These are phyloP conservation scores for Eulemur rubriventer DNA, from an alignment of 2,797 vertebrate species.

Conservation along the genomic window DNA sequence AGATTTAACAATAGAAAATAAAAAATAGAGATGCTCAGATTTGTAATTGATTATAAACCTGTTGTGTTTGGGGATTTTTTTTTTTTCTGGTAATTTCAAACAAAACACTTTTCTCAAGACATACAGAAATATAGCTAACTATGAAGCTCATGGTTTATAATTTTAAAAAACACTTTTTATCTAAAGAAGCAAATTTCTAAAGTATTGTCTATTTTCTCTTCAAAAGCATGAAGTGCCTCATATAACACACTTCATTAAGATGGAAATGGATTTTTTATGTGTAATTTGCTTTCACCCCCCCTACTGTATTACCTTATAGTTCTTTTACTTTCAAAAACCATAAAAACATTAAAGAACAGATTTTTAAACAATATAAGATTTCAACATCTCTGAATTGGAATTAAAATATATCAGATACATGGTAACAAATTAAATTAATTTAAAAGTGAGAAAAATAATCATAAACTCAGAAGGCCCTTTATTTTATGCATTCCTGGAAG, in stretches of 20 bases:
- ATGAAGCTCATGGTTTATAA: slow-evolving; percentile 63
- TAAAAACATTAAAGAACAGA: slow-evolving; percentile 60
- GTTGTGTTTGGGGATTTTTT: background rate
- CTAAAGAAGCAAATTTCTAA: slow-evolving; percentile 76
- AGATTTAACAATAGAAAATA: slow-evolving; percentile 35
- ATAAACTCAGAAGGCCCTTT: background rate
- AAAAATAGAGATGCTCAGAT: background rate
- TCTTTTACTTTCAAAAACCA: slow-evolving; percentile 67
- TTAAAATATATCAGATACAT: slow-evolving; percentile 62
- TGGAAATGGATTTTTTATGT: slow-evolving; percentile 79
- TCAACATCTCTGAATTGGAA: slow-evolving; percentile 45
- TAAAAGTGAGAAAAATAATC: slow-evolving; percentile 38
- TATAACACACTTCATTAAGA: slow-evolving; percentile 78
- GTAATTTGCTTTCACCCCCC: slow-evolving; percentile 77
- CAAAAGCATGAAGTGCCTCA: slow-evolving; percentile 72
- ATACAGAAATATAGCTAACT: slow-evolving; percentile 73
- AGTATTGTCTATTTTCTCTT: slow-evolving; percentile 78
- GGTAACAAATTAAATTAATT: slow-evolving; percentile 50
- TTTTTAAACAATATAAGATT: slow-evolving; percentile 58
- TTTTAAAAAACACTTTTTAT: slow-evolving; percentile 80
- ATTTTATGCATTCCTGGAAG: slow-evolving; percentile 44
- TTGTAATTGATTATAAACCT: slow-evolving; percentile 39
- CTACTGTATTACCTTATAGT: slow-evolving; percentile 67
- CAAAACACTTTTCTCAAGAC: slow-evolving; percentile 71
- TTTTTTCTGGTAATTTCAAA: slow-evolving; percentile 61